Conservation (phyloP, 2,888 invertebrate genomes). For the Macropis europaea region DNA sequence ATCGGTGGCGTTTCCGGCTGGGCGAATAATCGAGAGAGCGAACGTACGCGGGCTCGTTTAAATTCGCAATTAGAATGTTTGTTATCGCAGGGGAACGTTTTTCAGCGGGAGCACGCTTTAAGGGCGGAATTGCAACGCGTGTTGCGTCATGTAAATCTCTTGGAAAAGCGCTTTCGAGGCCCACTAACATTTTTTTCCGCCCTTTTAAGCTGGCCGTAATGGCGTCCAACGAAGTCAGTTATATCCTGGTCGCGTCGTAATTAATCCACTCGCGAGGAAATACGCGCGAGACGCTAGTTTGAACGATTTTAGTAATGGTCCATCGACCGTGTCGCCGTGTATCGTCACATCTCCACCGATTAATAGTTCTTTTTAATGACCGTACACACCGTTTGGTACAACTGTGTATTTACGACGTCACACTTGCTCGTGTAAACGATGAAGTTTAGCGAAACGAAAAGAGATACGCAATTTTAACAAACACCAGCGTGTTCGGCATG, state of each 20-base stretch:
- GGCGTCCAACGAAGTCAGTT: slow-evolving; percentile 23
- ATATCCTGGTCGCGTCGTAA: slow-evolving; percentile 29
- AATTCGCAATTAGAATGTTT: slow-evolving; percentile 16
- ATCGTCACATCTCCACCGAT: not conserved
- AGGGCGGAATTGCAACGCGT: slow-evolving; percentile 7
- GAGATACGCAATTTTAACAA: no score
- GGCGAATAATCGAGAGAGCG: slow-evolving; percentile 30
- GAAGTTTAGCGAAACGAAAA: no score
- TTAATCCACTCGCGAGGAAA: slow-evolving; percentile 19
- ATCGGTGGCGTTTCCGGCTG: not conserved
- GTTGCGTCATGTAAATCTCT: slow-evolving; percentile 33
- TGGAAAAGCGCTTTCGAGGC: slow-evolving; percentile 18
- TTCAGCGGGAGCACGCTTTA: slow-evolving; percentile 1
- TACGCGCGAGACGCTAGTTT: not conserved
- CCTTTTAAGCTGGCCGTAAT: slow-evolving; percentile 19
- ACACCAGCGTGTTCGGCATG: no score
- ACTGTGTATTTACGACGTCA: no score
- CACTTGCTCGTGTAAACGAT: no score
- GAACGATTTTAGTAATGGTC: not conserved
- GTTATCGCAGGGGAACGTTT: slow-evolving; percentile 1
- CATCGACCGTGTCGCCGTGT: not conserved
- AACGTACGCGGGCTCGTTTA: slow-evolving; percentile 10
- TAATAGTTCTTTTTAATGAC: not conserved
- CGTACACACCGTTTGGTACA: no score
- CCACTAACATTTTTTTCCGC: not conserved